A percentile compares a stretch with the other conserved stretches of the same genome.
Conservation (phyloP, 2,888 invertebrate genomes). For the Hymenopus coronatus region DNA sequence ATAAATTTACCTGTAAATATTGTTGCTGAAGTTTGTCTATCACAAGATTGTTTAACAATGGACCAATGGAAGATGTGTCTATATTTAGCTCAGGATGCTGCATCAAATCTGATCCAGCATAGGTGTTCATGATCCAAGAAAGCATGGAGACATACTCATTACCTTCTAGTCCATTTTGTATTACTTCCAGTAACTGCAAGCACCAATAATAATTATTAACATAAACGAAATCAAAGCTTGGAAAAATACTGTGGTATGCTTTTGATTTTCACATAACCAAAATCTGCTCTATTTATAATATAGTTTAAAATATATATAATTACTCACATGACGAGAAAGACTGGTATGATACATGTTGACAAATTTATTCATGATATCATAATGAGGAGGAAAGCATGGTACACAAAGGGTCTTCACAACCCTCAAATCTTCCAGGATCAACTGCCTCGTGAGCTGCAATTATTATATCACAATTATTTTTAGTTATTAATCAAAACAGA, state of each 20-base stretch:
- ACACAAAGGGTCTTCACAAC: slow-evolving; percentile 87
- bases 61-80: slow-evolving; percentile 66
- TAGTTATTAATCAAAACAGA: slow-evolving; percentile 4
- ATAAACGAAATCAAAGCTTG: slow-evolving; percentile 1
- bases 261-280: neutral
- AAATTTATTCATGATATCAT: slow-evolving; percentile 87
- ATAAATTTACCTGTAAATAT: slow-evolving; percentile 62
- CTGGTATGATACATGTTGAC: slow-evolving; percentile 92
- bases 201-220: neutral
- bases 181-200: slow-evolving; percentile 74
- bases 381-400: slow-evolving; percentile 94
- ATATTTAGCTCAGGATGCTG: slow-evolving; percentile 81
- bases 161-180: slow-evolving; percentile 85
- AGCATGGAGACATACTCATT: slow-evolving; percentile 95
- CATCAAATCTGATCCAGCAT: slow-evolving; percentile 85
- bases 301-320: neutral
- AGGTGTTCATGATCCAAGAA: slow-evolving; percentile 90
- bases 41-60: slow-evolving; percentile 71
- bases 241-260: neutral
- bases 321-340: slow-evolving; percentile 72
- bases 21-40: slow-evolving; percentile 76
- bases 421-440: slow-evolving; percentile 85
- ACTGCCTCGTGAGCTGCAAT: slow-evolving; percentile 64
- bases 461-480: neutral
- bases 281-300: neutral